Conservation (phyloP, 1,140 invertebrate genomes). For the Achroia grisella region DNA sequence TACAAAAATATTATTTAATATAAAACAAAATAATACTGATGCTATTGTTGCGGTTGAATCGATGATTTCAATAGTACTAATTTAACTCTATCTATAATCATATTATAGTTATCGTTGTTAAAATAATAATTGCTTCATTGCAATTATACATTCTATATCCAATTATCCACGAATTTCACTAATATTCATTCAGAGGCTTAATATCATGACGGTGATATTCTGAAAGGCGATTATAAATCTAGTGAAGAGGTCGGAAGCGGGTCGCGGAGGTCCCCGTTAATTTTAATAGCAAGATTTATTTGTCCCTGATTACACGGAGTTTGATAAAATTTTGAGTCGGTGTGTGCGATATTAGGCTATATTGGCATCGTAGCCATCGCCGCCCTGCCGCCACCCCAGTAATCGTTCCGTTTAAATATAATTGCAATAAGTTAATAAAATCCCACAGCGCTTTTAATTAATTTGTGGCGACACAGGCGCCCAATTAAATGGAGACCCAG, state of each 20-base stretch:
- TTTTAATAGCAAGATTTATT: conserved; percentile 66
- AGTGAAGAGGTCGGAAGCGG: conserved; percentile 53
- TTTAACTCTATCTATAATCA: too few relatives aligned
- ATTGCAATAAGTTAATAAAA: conserved; percentile 69
- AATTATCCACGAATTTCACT: conserved; percentile 20
- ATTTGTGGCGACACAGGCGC: conserved; percentile 50
- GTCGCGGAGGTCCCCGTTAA: conserved; percentile 40
- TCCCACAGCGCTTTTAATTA: conserved; percentile 54
- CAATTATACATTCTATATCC: not conserved
- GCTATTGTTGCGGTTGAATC: too few relatives aligned
- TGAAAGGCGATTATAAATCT: conserved; percentile 60
- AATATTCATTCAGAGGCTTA: conserved; percentile 39
- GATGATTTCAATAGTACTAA: too few relatives aligned
- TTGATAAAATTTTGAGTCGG: conserved; percentile 56
- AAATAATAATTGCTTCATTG: not conserved
- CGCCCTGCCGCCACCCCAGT: conserved; percentile 17
- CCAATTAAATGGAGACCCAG: conserved; percentile 51
- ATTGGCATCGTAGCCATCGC: conserved; percentile 6
- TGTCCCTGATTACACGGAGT: conserved; percentile 54
- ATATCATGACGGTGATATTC: conserved; percentile 37
- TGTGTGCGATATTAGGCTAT: conserved; percentile 33
- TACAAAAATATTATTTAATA: too few relatives aligned
- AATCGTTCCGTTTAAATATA: conserved; percentile 60
- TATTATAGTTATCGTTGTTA: too few relatives aligned
- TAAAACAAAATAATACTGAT: too few relatives aligned